Evolutionary conservation across 2,888 invertebrate species (phyloP).

Genomic region (Heliconius ethilla): DNA sequence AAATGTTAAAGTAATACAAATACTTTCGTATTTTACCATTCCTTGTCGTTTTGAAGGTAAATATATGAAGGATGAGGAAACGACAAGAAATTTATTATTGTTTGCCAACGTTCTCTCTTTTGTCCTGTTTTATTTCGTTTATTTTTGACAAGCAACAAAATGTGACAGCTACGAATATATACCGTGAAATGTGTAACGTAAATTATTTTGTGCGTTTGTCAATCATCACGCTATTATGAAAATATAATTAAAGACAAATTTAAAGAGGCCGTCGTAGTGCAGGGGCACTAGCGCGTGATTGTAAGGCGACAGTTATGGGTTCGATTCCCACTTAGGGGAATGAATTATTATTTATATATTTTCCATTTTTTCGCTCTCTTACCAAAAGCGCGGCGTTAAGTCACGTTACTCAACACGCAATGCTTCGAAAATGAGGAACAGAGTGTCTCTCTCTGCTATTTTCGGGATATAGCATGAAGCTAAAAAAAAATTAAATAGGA

Average conservation of each 20-base stretch:
- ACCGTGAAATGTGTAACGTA: background rate
- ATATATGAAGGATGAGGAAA: conserved; percentile 11
- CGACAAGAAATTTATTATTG: conserved; percentile 10
- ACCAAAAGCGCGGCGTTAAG: too few relatives aligned
- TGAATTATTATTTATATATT: too few relatives aligned
- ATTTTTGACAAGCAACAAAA: background rate
- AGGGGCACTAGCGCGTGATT: too few relatives aligned
- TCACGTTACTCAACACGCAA: too few relatives aligned
- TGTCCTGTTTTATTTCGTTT: conserved; percentile 4
- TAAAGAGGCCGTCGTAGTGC: background rate
- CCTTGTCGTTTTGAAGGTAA: background rate
- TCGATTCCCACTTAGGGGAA: too few relatives aligned
- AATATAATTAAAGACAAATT: background rate
- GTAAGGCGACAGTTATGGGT: too few relatives aligned
- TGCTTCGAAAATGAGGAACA: too few relatives aligned
- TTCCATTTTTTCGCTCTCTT: too few relatives aligned
- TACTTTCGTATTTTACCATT: background rate
- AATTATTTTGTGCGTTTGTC: background rate
- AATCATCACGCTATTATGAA: background rate
- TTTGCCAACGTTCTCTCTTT: background rate
- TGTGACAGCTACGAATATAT: background rate
- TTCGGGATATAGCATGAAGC: too few relatives aligned
- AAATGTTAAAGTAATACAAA: conserved; percentile 15
- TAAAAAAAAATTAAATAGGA: too few relatives aligned
- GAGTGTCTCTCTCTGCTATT: too few relatives aligned